A percentile compares a stretch with the other conserved stretches of the same genome.
phyloP scores from a whole-genome alignment of 2,113 vertebrate genomes.

The Triplophysa rosa region DNA sequence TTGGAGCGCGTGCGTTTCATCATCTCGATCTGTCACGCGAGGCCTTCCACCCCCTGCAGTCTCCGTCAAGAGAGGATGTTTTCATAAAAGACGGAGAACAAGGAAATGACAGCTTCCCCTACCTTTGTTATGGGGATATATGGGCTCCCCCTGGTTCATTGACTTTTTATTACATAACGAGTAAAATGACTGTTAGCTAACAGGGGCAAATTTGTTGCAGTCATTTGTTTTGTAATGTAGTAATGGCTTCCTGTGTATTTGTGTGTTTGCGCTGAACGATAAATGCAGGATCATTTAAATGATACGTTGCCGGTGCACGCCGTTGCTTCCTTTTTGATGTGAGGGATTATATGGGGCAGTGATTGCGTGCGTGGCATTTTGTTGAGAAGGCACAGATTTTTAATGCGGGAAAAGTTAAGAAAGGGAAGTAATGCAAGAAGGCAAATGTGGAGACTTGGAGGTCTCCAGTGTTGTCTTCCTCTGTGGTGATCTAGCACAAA shows the following conservation, averaged over 20 bases:
- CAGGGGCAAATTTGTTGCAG: conserved; percentile 73
- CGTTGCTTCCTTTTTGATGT: not conserved
- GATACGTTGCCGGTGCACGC: conserved; percentile 7
- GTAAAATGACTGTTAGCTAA: conserved; percentile 78
- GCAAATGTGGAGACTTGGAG: conserved; percentile 63
- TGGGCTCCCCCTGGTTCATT: conserved; percentile 83
- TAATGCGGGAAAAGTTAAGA: conserved; percentile 47
- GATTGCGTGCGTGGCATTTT: not conserved
- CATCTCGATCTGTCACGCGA: conserved; percentile 58
- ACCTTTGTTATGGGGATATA: conserved; percentile 80
- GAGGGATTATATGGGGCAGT: not conserved
- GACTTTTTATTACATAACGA: conserved; percentile 89
- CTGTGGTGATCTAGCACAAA: conserved; percentile 76
- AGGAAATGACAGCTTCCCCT: conserved; percentile 68
- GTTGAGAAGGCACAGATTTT: not conserved
- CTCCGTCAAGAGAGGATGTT: conserved; percentile 62
- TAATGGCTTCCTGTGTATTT: conserved; percentile 62
- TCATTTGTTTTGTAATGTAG: conserved; percentile 74
- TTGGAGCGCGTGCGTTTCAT: conserved; percentile 54
- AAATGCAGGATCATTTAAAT: conserved; percentile 60
- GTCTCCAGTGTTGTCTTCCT: conserved; percentile 54
- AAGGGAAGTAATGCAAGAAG: conserved; percentile 21
- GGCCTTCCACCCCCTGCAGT: conserved; percentile 48
- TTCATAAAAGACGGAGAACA: conserved; percentile 60
- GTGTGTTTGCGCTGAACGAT: conserved; percentile 25